Conservation (phyloP, 2,888 invertebrate species). For the Leucophenga montana region DNA sequence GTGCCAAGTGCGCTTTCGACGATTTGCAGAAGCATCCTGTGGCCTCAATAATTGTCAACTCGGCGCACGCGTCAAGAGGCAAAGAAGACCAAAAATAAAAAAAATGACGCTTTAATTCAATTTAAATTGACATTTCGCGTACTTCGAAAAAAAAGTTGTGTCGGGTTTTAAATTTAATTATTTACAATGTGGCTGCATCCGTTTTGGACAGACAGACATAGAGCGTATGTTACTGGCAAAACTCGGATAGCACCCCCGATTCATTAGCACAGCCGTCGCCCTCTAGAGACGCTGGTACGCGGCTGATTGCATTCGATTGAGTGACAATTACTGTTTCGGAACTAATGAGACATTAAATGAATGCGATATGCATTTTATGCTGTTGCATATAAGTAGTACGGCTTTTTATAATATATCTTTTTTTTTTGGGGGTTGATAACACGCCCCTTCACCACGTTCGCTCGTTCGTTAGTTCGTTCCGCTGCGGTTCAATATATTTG, state of each 20-base stretch:
- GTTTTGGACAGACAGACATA: background rate
- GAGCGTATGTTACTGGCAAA: too few species aligned
- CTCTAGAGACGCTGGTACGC: background rate
- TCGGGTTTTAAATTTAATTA: too few species aligned
- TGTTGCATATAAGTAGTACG: conserved; percentile 19
- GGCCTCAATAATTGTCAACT: conserved; percentile 56
- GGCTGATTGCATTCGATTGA: conserved; percentile 44
- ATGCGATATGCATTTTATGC: conserved; percentile 9
- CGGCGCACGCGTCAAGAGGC: conserved; percentile 36
- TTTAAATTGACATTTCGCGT: conserved; percentile 10
- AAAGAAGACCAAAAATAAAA: conserved; percentile 29
- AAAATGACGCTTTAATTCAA: conserved; percentile 17
- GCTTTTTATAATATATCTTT: background rate
- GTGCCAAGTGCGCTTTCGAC: conserved; percentile 34
- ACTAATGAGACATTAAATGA: conserved; percentile 55
- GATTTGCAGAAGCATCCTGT: conserved; percentile 35
- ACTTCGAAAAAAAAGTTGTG: background rate
- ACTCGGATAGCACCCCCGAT: too few species aligned
- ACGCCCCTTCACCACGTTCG: background rate
- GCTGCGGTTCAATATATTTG: conserved; percentile 15
- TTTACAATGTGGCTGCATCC: too few species aligned
- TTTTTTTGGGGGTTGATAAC: conserved; percentile 8
- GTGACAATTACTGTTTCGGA: conserved; percentile 46
- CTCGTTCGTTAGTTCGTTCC: background rate
- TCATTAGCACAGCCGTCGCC: conserved; percentile 18